Base-by-base conservation (phyloP, 1,140 invertebrate species). In the Euura saliciscinereae region DNA sequence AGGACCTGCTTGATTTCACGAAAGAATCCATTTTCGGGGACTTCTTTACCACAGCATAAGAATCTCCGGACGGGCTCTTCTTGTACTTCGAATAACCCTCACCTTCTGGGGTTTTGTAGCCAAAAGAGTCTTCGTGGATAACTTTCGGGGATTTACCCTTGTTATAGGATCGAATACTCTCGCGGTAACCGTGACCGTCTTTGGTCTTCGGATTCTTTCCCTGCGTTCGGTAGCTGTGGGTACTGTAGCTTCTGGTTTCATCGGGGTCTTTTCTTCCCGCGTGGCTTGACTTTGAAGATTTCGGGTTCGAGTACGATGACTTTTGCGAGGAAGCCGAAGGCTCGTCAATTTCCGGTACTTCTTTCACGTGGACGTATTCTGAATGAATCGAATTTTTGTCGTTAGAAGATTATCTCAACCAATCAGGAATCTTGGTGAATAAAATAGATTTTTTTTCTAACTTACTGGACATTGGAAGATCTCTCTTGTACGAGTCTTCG, bases 381-480 rank as follows among this genome's bases (percentile, higher is more conserved):
- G 67, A 43, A 78, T 77, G n/a, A 43, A 66, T 46, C 28, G 28
- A 28, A 28, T 28, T 28, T 28, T 28, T 28, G 28, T n/a, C 28
- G 28, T 28, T 64, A 64, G 1, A 64, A 10, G 2, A 64, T 64
- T 10, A 10, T 1, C 59, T 10, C 13, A 64, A 64, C 8, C 8
- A 64, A 13, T 10, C 13, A 2, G 1, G 13, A 64, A 44, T 68
- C 8, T 44, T 59, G 28, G 28, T 28, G 28, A 28, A 28, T 28
- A 28, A 28, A 28, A 28, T 28, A 28, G 28, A 28, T 28, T 64
- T 66, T 45, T 8, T 68, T 4, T 42, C 45, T 44, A 2, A 69
- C 79, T 72, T 79, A 86, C 85, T 79, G 5, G 75, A 69, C 76
- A 78, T 79, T 0, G 78, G 73, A 6, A 74, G 64, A 45, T 84